Percentiles rank a stretch among this genome's conserved stretches.
These are phyloP conservation scores for Garrulus glandarius DNA, from an alignment of 2,797 vertebrate genomes.

Conservation along the genomic window DNA sequence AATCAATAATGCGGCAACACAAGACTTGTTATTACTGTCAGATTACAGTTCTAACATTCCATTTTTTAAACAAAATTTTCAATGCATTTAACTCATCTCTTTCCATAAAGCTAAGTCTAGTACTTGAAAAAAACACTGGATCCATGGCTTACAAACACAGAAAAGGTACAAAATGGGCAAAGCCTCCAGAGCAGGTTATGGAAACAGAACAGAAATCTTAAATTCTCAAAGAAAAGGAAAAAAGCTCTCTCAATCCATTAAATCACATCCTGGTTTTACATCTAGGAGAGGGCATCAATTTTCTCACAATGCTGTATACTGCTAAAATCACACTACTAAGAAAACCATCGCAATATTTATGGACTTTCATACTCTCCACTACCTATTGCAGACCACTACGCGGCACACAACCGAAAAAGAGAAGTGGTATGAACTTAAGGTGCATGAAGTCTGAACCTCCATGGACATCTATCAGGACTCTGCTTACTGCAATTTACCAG, in stretches of 20 bases:
- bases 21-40: neutral
- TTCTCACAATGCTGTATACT: neutral
- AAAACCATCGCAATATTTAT: neutral
- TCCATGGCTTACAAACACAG: neutral
- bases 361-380: no score
- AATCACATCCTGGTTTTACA: neutral
- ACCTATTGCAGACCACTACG: neutral
- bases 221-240: neutral
- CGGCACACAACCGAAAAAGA: neutral
- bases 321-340: neutral
- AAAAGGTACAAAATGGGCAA: neutral
- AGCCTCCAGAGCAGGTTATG: accelerated
- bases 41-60: neutral
- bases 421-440: accelerated
- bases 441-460: neutral
- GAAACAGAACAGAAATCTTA: neutral
- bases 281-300: neutral
- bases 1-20: neutral
- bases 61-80: neutral
- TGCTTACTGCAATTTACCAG: neutral
- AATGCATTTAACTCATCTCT: neutral
- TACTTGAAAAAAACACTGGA: neutral
- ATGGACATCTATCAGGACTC: accelerated
- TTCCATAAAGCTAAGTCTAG: neutral
- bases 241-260: neutral